phyloP scores from a whole-genome alignment of 2,888 invertebrate genomes.

The Abrostola tripartita region DNA sequence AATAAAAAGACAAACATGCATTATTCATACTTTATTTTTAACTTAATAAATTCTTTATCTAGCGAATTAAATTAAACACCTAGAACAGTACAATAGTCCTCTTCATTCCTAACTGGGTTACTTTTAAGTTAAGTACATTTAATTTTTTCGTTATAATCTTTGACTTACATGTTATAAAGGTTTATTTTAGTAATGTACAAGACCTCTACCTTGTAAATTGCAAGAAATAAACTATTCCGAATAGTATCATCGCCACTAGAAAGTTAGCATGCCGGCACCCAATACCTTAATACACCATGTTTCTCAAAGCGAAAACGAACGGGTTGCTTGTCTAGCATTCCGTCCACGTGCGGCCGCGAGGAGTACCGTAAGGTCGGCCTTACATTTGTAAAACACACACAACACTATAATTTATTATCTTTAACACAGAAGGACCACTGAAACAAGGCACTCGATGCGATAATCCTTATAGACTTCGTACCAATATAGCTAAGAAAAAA shows the following conservation, averaged over 20 bases:
- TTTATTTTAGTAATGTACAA: too few relatives aligned
- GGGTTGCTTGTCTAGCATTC: constrained; percentile 38
- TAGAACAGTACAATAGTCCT: not conserved
- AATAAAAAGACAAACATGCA: not conserved
- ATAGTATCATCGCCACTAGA: not conserved
- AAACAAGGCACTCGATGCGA: too few relatives aligned
- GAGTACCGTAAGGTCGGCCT: constrained; percentile 52
- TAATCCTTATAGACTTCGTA: too few relatives aligned
- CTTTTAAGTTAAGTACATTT: too few relatives aligned
- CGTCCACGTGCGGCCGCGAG: constrained; percentile 40
- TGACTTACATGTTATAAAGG: too few relatives aligned
- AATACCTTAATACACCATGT: too few relatives aligned
- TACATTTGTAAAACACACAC: constrained; percentile 40
- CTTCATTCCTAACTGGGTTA: too few relatives aligned
- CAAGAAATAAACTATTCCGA: not conserved
- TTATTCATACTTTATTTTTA: constrained; percentile 6
- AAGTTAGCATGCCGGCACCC: too few relatives aligned
- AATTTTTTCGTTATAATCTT: too few relatives aligned
- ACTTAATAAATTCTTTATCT: constrained; percentile 12
- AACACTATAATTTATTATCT: not conserved
- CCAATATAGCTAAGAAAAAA: too few relatives aligned
- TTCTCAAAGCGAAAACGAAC: constrained; percentile 9
- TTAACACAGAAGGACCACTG: constrained; percentile 9
- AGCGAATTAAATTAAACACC: not conserved
- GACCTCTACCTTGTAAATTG: not conserved